A percentile compares a stretch with the other conserved stretches of the same genome.
These are phyloP conservation scores for Danaus melanippus DNA, from an alignment of 1,140 invertebrate species.

Conservation along the genomic window DNA sequence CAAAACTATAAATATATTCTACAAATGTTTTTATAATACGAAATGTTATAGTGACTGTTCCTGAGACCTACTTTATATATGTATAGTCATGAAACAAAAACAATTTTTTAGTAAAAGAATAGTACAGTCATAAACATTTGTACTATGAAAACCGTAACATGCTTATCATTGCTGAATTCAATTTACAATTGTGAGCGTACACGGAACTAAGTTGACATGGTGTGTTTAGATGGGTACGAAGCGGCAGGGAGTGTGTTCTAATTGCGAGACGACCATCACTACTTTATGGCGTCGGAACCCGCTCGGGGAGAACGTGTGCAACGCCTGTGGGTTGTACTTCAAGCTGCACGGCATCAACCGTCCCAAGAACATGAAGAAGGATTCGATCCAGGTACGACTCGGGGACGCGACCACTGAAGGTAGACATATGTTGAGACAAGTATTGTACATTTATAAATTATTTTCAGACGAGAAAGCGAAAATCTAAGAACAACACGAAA, in stretches of 20 bases:
- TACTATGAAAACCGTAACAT: no score
- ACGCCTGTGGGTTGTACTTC: conserved; percentile 94
- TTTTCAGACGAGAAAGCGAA: conserved; percentile 90
- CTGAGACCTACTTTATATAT: no score
- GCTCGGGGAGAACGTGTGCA: conserved; percentile 92
- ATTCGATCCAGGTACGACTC: conserved; percentile 83
- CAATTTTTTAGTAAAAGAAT: no score
- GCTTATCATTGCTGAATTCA: no score
- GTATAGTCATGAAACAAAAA: no score
- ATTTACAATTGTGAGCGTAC: no score
- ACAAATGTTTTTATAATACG: no score
- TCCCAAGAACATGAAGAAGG: conserved; percentile 96
- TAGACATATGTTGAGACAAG: no score
- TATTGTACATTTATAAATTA: not conserved
- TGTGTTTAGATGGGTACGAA: conserved; percentile 77
- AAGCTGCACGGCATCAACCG: conserved; percentile 91
- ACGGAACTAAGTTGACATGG: not conserved
- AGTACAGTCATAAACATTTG: no score
- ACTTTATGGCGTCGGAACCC: conserved; percentile 93
- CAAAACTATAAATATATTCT: no score
- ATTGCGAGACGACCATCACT: conserved; percentile 89
- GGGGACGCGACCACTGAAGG: not conserved
- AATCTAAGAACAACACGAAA: conserved; percentile 81
- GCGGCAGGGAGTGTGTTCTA: conserved; percentile 90
- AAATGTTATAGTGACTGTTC: no score